Conservation (phyloP, 1,140 invertebrate species). For the Temnothorax curvispinosus region DNA sequence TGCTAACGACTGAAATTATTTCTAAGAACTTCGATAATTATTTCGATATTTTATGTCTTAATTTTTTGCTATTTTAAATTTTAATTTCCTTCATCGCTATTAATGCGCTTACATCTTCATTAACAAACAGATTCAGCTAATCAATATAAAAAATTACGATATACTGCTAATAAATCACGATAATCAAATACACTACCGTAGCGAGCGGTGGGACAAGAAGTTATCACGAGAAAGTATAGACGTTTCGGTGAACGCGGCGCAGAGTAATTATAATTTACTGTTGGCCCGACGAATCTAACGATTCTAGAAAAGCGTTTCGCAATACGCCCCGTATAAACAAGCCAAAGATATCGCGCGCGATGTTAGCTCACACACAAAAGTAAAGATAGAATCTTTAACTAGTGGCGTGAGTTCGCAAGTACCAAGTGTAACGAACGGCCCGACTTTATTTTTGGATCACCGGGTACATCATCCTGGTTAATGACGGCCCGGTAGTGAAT, state of each 20-base stretch:
- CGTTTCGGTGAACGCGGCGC: not conserved
- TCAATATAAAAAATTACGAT: not conserved
- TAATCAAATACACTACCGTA: not conserved
- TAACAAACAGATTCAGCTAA: not conserved
- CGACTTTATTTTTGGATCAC: constrained; percentile 67
- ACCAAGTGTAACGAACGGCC: constrained; percentile 43
- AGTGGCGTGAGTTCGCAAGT: constrained; percentile 52
- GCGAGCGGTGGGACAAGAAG: not conserved
- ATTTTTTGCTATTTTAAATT: not conserved
- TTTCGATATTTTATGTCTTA: not conserved
- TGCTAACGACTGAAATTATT: not conserved
- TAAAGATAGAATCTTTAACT: constrained; percentile 69
- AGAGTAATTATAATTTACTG: constrained; percentile 62
- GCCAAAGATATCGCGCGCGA: constrained; percentile 71
- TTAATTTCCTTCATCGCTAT: not conserved
- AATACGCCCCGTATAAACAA: constrained; percentile 69
- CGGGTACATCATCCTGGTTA: constrained; percentile 43
- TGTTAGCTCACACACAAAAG: constrained; percentile 69
- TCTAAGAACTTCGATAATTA: not conserved
- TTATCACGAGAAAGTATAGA: constrained; percentile 17
- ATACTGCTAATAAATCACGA: not conserved
- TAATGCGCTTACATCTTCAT: not conserved
- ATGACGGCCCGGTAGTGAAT: constrained; percentile 39
- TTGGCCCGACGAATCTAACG: constrained; percentile 63
- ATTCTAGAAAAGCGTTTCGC: constrained; percentile 67